phyloP scores from a whole-genome alignment of 2,797 vertebrate genomes.

The Amazona finschi region DNA sequence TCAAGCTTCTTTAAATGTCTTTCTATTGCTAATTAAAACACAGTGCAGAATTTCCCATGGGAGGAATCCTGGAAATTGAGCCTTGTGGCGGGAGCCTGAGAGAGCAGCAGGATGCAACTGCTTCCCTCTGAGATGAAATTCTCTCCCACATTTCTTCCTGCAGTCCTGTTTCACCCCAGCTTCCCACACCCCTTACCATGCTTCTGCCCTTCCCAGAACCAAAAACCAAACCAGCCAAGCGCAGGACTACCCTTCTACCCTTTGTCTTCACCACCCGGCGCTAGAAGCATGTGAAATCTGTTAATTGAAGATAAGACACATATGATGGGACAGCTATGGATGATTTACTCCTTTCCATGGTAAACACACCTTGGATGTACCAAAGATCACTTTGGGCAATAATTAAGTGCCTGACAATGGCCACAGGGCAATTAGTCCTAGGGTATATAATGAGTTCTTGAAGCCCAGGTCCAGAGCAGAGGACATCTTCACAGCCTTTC shows the following conservation, averaged over 20 bases:
- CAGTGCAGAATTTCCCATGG: neutral
- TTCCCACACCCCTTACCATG: neutral
- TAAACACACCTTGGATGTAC: neutral
- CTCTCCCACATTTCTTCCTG: neutral
- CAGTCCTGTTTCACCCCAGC: neutral
- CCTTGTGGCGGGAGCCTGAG: neutral
- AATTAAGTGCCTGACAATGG: neutral
- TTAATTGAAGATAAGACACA: neutral
- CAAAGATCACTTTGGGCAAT: neutral
- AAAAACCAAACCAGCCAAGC: fast-evolving
- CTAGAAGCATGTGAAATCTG: fast-evolving
- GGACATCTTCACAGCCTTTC: no score
- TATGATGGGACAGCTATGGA: neutral
- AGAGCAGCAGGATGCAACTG: fast-evolving
- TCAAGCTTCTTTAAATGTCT: neutral
- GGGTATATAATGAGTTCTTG: fast-evolving
- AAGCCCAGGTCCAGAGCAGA: no score
- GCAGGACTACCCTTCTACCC: fast-evolving
- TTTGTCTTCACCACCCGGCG: neutral
- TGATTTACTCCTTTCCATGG: neutral
- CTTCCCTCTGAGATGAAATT: neutral
- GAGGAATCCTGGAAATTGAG: neutral
- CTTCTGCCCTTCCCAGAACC: neutral
- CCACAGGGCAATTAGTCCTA: fast-evolving
- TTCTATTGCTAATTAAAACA: slow-evolving; percentile 17